Conservation (phyloP, 1,140 invertebrate species). For the Neodiprion pinetum region DNA sequence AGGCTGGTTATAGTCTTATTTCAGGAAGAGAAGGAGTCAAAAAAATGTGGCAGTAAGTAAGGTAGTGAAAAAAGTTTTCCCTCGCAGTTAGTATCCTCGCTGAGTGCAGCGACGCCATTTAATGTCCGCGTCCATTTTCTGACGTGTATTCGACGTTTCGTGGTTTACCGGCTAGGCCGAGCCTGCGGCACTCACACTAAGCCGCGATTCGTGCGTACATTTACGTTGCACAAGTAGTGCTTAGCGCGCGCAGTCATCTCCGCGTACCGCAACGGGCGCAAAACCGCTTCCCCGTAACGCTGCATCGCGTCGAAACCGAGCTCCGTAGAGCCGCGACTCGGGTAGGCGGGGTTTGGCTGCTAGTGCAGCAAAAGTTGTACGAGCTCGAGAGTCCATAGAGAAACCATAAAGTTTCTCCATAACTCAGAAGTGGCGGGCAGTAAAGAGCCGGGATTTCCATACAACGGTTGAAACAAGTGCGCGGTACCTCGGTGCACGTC, state of each 20-base stretch:
- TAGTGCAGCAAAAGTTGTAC: neutral
- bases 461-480: slow-evolving; percentile 46
- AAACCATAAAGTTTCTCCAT: slow-evolving; percentile 54
- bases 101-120: no score
- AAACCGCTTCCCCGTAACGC: neutral
- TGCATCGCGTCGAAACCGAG: neutral
- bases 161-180: no score
- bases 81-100: no score
- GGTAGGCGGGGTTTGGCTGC: slow-evolving; percentile 13
- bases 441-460: slow-evolving; percentile 49
- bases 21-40: no score
- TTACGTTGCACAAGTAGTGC: no score
- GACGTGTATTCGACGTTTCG: no score
- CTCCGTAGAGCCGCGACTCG: neutral
- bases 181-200: no score
- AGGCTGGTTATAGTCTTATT: no score
- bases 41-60: no score
- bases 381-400: slow-evolving; percentile 20
- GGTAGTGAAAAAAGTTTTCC: no score
- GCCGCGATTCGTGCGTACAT: no score
- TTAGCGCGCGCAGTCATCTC: neutral
- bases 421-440: slow-evolving; percentile 45
- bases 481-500: slow-evolving; percentile 21
- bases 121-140: no score
- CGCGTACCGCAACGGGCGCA: neutral